Base-by-base conservation (phyloP, 1,140 invertebrate species). In the Pomacea maculata region DNA sequence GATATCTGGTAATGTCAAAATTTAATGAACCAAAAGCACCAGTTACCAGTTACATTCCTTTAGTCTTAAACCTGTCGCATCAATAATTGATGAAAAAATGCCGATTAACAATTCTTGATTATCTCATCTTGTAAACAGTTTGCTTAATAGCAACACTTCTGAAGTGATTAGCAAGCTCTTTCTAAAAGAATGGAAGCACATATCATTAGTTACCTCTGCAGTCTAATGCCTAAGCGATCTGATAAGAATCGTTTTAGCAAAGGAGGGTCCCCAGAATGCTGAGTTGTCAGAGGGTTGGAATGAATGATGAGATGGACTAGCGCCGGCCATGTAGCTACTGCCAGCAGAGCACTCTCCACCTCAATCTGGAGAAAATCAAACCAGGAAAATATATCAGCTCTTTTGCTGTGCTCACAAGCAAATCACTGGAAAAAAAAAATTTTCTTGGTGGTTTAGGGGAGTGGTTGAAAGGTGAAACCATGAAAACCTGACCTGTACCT, bases 321-420 rank as follows among this genome's bases (percentile, higher is more conserved):
- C 85, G 89, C 88, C 7, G 91, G 91, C 91, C 91, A 92, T 0
- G 88, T 87, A 21, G 90, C 90, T 9, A 91, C 86, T 21, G 91
- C 88, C 63, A 91, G 79, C 25, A 92, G 52, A 52, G 86, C 89
- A 64, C 91, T 89, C 78, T 92, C 90, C 34, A 89, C 87, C 25
- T 74, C 80, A 68, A 91, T 90, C 87, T 91, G 81, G 11, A n/a
- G 17, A 34, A 78, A 70, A n/a, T 75, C 57, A 73, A 29, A 19
- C 4, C 57, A 61, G 57, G 57, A 61, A 61, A 61, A 61, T 61
- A 8, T 6, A 8, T 6, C 57, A 61, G 57, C 57, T 61, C 15
- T 45, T 45, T 45, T 45, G 34, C 6, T 45, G 34, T 6, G 6
- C 34, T 45, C 34, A 45, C 6, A 6, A 45, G 34, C 34, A 45